Conservation (phyloP, 2,113 vertebrate genomes). For the Oncorhynchus masou region DNA sequence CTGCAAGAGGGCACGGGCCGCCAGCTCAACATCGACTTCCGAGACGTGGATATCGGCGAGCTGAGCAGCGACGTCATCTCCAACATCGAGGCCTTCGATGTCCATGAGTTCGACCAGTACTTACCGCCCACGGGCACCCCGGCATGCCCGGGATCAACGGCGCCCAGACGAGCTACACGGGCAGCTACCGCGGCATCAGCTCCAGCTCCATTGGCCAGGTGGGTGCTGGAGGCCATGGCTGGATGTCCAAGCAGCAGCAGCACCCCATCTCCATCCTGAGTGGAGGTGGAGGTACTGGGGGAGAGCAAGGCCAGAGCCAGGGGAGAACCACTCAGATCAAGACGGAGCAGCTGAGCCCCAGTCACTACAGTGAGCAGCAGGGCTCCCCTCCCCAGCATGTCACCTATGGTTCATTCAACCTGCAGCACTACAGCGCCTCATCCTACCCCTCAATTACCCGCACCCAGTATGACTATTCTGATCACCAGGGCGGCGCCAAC, state of each 20-base stretch:
- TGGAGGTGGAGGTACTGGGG: conserved; percentile 61
- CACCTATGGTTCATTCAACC: conserved; percentile 91
- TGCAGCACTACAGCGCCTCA: conserved; percentile 91
- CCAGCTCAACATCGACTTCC: conserved; percentile 94
- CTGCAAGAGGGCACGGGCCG: conserved; percentile 85
- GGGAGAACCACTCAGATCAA: conserved; percentile 93
- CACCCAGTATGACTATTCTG: conserved; percentile 92
- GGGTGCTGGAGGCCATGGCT: conserved; percentile 72
- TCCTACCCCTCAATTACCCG: conserved; percentile 90
- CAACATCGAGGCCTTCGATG: conserved; percentile 97
- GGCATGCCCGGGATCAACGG: conserved; percentile 66
- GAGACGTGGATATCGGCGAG: conserved; percentile 95
- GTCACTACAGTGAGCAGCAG: conserved; percentile 92
- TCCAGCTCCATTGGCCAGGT: conserved; percentile 64
- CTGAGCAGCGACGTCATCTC: conserved; percentile 98
- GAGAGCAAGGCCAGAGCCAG: conserved; percentile 79
- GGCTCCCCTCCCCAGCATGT: conserved; percentile 90
- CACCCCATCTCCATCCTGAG: conserved; percentile 78
- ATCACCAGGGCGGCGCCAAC: conserved; percentile 86
- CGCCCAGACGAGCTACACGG: conserved; percentile 76
- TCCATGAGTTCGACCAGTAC: conserved; percentile 97
- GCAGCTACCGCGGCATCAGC: conserved; percentile 80
- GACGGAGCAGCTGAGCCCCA: conserved; percentile 93
- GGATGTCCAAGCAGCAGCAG: conserved; percentile 88
- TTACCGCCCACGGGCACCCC: conserved; percentile 90